Percentiles rank a stretch among this genome's conserved stretches.
Conservation (phyloP, 2,888 invertebrate species). For the Brenthis ino region DNA sequence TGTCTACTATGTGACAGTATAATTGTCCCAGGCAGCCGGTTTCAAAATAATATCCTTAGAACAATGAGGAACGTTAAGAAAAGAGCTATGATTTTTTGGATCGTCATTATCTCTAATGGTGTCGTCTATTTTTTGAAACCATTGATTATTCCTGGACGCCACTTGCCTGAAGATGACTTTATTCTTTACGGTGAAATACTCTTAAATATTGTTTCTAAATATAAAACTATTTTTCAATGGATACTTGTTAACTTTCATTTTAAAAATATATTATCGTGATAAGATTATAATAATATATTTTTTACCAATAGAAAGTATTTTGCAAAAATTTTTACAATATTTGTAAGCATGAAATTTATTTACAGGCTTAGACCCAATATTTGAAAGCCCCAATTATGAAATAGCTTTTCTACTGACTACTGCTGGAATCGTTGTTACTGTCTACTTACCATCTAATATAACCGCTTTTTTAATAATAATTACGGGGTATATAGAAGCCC, state of each 20-base stretch:
- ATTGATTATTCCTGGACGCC: constrained; percentile 49
- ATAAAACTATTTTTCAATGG: no score
- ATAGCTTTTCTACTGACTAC: constrained; percentile 20
- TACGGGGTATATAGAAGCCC: constrained; percentile 48
- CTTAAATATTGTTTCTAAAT: neutral
- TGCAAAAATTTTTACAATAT: no score
- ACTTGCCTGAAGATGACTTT: constrained; percentile 48
- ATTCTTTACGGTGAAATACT: constrained; percentile 46
- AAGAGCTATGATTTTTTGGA: constrained; percentile 55
- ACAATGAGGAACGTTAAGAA: constrained; percentile 48
- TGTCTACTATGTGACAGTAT: neutral
- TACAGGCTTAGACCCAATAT: constrained; percentile 45
- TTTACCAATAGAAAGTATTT: no score
- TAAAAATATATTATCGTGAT: no score
- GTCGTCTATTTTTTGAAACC: constrained; percentile 48
- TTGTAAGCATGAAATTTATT: neutral
- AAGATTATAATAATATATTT: constrained; percentile 12
- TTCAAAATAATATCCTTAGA: neutral
- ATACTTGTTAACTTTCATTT: no score
- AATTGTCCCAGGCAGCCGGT: constrained; percentile 1
- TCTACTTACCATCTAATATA: constrained; percentile 43
- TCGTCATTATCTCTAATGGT: constrained; percentile 51
- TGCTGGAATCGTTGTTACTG: constrained; percentile 25
- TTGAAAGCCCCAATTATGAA: constrained; percentile 31
- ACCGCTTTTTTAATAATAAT: constrained; percentile 53